Percentiles rank a stretch among this genome's conserved stretches.
phyloP scores from a whole-genome alignment of 2,888 invertebrate species.

The Melieria picta region DNA sequence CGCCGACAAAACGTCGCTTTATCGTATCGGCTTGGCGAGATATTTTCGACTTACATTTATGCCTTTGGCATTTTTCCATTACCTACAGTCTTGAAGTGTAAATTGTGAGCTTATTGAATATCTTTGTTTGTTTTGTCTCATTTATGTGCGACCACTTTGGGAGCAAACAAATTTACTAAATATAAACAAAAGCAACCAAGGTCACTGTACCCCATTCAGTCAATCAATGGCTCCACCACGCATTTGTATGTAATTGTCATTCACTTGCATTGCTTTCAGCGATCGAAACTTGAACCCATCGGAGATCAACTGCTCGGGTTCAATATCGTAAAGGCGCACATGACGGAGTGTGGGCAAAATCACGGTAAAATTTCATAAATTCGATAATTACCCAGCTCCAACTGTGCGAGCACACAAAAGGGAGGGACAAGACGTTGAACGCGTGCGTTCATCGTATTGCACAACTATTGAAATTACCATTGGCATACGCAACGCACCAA shows the following conservation, averaged over 20 bases:
- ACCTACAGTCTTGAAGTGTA: neutral
- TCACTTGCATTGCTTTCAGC: neutral
- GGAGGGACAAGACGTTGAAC: too few species aligned
- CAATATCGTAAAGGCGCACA: conserved; percentile 4
- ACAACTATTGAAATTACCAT: conserved; percentile 1
- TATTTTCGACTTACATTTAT: too few species aligned
- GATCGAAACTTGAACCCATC: conserved; percentile 24
- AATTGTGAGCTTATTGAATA: conserved; percentile 1
- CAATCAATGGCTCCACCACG: conserved; percentile 10
- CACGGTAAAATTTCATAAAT: too few species aligned
- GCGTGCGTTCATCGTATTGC: conserved; percentile 11
- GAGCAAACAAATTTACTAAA: conserved; percentile 16
- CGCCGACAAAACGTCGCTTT: neutral
- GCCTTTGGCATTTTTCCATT: too few species aligned
- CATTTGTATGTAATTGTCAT: neutral
- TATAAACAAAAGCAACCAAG: conserved; percentile 29
- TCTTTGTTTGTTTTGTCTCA: conserved; percentile 13
- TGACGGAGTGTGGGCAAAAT: too few species aligned
- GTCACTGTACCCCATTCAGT: conserved; percentile 31
- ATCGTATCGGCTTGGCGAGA: neutral
- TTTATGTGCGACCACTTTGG: conserved; percentile 15
- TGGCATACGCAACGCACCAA: neutral
- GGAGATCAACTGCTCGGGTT: conserved; percentile 14
- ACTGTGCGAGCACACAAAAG: too few species aligned
- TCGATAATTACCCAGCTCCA: too few species aligned